Conservation (phyloP, 2,113 vertebrate species). For the Arizona elegans region DNA sequence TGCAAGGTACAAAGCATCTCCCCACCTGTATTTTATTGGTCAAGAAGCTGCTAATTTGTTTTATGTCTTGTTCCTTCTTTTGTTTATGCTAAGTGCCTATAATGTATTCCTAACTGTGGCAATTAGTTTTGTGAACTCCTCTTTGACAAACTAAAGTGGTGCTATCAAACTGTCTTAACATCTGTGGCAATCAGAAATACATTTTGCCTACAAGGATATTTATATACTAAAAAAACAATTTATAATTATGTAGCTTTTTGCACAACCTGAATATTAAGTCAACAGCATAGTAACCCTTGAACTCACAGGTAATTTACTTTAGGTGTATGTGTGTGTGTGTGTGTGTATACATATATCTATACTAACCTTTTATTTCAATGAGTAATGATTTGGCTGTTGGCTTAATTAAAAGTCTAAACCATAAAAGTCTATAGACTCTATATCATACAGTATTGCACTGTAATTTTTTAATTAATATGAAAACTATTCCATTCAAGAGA, state of each 20-base stretch:
- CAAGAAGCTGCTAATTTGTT: conserved; percentile 3
- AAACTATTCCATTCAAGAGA: neutral
- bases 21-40: neutral
- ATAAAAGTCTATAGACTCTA: neutral
- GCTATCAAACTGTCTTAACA: neutral
- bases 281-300: neutral
- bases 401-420: conserved; percentile 35
- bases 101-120: neutral
- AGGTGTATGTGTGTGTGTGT: conserved; percentile 17
- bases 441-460: neutral
- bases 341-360: conserved; percentile 17
- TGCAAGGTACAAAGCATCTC: neutral
- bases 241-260: neutral
- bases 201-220: neutral
- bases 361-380: conserved; percentile 17
- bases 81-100: conserved; percentile 14
- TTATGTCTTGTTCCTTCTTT: conserved; percentile 4
- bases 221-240: neutral
- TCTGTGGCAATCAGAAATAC: neutral
- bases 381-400: neutral
- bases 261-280: conserved; percentile 6
- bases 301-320: conserved; percentile 8
- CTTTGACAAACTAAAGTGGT: conserved; percentile 23
- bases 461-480: conserved; percentile 13
- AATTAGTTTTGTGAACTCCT: conserved; percentile 27